Evolutionary conservation across 2,113 vertebrate species (phyloP).

Genomic region (Marmota flaviventris): DNA sequence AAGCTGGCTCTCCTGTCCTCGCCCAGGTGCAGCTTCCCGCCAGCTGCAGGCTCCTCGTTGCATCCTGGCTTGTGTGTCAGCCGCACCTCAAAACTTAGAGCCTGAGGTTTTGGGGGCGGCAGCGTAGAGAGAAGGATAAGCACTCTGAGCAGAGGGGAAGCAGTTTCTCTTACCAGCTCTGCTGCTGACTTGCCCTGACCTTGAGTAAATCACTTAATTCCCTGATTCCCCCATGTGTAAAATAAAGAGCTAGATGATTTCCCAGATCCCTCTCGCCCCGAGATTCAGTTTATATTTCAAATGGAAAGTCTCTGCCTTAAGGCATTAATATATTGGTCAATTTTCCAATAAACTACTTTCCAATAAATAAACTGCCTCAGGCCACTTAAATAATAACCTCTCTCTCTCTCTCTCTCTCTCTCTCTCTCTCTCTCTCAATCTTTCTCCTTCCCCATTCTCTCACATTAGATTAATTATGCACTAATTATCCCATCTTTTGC

Average conservation of each 20-base stretch:
- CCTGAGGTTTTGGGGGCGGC: no score
- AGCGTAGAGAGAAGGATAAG: background rate
- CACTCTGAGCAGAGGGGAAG: background rate
- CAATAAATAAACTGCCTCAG: background rate
- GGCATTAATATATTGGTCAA: background rate
- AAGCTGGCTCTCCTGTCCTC: no score
- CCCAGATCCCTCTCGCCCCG: background rate
- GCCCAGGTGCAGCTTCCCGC: no score
- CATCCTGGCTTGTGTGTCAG: background rate
- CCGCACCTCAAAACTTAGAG: background rate
- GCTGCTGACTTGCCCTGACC: accelerated
- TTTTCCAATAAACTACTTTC: conserved; percentile 42
- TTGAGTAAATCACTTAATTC: background rate
- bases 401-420: no score
- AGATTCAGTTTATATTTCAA: background rate
- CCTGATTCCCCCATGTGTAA: background rate
- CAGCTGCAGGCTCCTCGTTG: no score
- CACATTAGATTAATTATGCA: background rate
- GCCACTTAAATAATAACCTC: background rate
- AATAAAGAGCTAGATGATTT: background rate
- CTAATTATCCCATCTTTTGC: background rate
- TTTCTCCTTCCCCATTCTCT: accelerated
- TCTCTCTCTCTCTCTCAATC: no score
- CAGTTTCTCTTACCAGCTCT: background rate
- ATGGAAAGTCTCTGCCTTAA: conserved; percentile 10